Evolutionary conservation across 2,797 vertebrate species (phyloP).

Genomic region (Pitangus sulphuratus): DNA sequence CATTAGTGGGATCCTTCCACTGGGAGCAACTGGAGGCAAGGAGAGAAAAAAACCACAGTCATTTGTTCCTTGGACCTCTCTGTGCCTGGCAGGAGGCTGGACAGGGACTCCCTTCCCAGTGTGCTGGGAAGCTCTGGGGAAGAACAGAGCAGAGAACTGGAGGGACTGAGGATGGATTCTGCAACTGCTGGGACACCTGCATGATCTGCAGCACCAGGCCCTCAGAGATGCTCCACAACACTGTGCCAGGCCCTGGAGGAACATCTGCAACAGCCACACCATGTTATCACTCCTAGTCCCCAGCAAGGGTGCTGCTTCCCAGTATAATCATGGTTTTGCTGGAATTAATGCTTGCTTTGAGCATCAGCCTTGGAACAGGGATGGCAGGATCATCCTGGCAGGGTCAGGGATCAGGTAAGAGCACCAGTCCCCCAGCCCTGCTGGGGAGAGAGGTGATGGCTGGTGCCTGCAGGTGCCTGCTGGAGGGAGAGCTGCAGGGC

Average conservation of each 20-base stretch:
- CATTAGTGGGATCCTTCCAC: neutral
- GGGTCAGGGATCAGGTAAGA: accelerated
- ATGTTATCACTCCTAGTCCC: neutral
- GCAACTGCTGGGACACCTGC: neutral
- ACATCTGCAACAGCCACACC: accelerated
- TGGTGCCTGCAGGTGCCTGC: neutral
- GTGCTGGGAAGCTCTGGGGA: neutral
- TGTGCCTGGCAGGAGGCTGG: neutral
- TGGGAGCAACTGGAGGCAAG: neutral
- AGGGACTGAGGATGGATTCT: neutral
- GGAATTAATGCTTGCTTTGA: neutral
- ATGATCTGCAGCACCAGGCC: accelerated
- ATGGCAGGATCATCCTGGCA: neutral
- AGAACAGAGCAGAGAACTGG: neutral
- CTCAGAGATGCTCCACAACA: neutral
- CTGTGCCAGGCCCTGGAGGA: neutral
- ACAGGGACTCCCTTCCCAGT: accelerated
- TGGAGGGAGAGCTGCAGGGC: neutral
- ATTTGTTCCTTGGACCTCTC: neutral
- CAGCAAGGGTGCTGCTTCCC: neutral
- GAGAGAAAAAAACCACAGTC: neutral
- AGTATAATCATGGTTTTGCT: accelerated
- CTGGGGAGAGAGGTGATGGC: neutral
- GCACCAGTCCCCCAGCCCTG: accelerated
- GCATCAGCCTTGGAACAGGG: neutral